A percentile compares a stretch with the other conserved stretches of the same genome.
These are phyloP conservation scores for Emydocephalus ijimae DNA, from an alignment of 2,113 vertebrate species.

Conservation along the genomic window DNA sequence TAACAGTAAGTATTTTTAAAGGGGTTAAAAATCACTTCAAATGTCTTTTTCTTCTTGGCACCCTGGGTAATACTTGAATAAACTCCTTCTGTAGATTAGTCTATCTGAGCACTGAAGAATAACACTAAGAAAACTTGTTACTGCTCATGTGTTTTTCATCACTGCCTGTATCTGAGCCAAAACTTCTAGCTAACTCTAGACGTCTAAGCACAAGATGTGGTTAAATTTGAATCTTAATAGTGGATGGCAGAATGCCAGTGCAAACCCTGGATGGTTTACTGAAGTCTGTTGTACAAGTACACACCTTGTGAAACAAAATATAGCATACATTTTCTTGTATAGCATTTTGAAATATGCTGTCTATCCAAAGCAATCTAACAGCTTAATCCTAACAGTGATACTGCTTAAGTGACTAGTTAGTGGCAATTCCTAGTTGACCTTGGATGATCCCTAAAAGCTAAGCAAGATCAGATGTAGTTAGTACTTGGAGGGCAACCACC, in stretches of 20 bases:
- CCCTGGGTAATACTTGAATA: slow-evolving; percentile 76
- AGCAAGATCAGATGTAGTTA: not conserved
- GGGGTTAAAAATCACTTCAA: slow-evolving; percentile 46
- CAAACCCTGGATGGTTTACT: slow-evolving; percentile 65
- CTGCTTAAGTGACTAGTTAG: not conserved
- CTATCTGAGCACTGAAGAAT: slow-evolving; percentile 78
- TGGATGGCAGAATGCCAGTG: slow-evolving; percentile 69
- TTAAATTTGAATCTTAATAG: slow-evolving; percentile 70
- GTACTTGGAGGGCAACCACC: not conserved
- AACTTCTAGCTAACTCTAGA: slow-evolving; percentile 79
- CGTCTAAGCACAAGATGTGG: slow-evolving; percentile 71
- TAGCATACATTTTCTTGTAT: slow-evolving; percentile 15
- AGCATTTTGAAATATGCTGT: not conserved
- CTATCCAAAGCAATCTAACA: slow-evolving; percentile 1
- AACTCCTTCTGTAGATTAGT: slow-evolving; percentile 78
- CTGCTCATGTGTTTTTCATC: slow-evolving; percentile 92
- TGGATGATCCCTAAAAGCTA: not conserved
- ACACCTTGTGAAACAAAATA: slow-evolving; percentile 20
- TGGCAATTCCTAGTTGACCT: not conserved
- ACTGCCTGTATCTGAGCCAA: slow-evolving; percentile 84
- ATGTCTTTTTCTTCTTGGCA: slow-evolving; percentile 68
- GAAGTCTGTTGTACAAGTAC: slow-evolving; percentile 47
- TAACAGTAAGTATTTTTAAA: slow-evolving; percentile 21
- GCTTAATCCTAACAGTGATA: not conserved
- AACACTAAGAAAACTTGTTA: slow-evolving; percentile 80